These are phyloP conservation scores for Cercopithecus diana DNA, from an alignment of 2,797 vertebrate genomes.

Conservation along the genomic window DNA sequence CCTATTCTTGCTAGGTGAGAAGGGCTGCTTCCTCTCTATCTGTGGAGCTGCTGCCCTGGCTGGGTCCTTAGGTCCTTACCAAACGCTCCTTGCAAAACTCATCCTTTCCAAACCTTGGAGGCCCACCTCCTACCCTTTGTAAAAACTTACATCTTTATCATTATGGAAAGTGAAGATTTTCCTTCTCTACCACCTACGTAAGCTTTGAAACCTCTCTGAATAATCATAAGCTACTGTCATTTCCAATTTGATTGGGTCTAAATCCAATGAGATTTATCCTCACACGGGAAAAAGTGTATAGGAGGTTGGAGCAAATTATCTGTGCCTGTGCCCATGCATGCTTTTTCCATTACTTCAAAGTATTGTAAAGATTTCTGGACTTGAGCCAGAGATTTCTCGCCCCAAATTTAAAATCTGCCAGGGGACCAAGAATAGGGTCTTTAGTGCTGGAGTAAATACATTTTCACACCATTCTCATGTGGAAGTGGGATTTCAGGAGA, in stretches of 20 bases:
- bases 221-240: constrained; percentile 39
- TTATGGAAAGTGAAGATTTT: constrained; percentile 26
- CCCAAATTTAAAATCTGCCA: constrained; percentile 23
- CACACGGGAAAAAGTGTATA: neutral
- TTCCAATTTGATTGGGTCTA: constrained; percentile 39
- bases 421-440: neutral
- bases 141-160: constrained; percentile 6
- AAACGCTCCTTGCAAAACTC: neutral
- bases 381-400: neutral
- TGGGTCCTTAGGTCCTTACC: neutral
- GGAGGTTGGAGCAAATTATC: neutral
- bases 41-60: neutral
- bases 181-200: constrained; percentile 8
- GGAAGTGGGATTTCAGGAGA: neutral
- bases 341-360: constrained; percentile 33
- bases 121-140: neutral
- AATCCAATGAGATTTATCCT: constrained; percentile 47
- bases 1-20: neutral
- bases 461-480: neutral
- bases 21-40: neutral
- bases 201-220: constrained; percentile 28
- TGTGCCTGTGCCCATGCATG: neutral
- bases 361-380: constrained; percentile 22
- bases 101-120: neutral
- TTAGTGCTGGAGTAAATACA: neutral